These are phyloP conservation scores for Acanthosepion esculentum DNA, from an alignment of 2,888 invertebrate species.

Conservation along the genomic window DNA sequence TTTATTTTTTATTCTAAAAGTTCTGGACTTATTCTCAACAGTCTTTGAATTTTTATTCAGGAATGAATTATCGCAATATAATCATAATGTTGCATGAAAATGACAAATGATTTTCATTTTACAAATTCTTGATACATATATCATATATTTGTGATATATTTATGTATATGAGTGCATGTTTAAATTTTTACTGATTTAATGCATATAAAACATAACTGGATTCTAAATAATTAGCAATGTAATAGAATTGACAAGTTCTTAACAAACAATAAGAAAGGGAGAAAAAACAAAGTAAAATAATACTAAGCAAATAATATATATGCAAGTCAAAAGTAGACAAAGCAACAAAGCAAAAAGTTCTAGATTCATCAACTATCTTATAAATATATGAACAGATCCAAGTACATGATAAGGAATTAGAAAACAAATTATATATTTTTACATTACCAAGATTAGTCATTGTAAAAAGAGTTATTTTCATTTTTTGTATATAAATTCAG, in stretches of 20 bases:
- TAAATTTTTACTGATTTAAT: neutral
- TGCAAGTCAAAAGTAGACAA: no score
- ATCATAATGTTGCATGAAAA: neutral
- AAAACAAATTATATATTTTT: no score
- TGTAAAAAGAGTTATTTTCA: no score
- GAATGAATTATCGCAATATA: neutral
- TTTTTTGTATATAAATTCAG: no score
- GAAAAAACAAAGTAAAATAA: no score
- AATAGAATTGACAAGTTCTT: neutral
- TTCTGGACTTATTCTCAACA: neutral
- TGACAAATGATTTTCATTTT: neutral
- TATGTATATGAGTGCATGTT: neutral
- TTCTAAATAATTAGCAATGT: neutral
- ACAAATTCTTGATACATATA: neutral
- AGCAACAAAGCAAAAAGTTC: no score
- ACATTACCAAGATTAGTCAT: no score
- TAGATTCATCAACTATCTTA: no score
- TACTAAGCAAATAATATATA: no score
- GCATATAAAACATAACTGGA: neutral
- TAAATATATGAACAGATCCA: no score
- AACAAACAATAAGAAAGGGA: neutral
- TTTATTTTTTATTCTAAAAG: neutral
- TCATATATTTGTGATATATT: neutral
- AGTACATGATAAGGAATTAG: no score
- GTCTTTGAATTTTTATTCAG: neutral